Conservation (phyloP, 2,888 invertebrate genomes). For the Stenurella melanura region DNA sequence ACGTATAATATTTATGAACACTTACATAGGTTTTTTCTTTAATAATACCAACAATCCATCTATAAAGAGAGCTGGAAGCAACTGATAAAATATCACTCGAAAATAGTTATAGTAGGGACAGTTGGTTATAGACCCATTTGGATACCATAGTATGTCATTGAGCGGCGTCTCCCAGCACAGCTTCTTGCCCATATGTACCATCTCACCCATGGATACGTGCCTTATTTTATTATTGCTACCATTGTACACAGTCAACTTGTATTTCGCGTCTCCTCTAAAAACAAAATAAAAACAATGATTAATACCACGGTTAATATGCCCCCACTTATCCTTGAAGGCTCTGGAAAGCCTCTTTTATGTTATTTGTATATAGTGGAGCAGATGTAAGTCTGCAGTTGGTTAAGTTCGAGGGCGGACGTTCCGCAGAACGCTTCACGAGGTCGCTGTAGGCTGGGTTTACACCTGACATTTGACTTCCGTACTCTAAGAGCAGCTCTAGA, state of each 20-base stretch:
- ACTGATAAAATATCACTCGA: conserved; percentile 82
- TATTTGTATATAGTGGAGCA: no score
- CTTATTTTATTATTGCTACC: conserved; percentile 84
- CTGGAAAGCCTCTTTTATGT: no score
- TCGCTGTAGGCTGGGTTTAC: no score
- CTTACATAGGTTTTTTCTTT: conserved; percentile 83
- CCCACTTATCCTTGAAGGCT: no score
- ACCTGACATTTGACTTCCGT: no score
- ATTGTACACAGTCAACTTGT: conserved; percentile 84
- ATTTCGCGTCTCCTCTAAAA: conserved; percentile 48
- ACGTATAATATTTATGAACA: not conserved
- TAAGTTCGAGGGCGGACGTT: no score
- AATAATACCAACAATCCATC: conserved; percentile 80
- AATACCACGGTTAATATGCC: no score
- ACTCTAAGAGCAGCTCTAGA: no score
- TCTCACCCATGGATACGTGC: conserved; percentile 79
- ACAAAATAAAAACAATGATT: not conserved
- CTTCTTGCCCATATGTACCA: conserved; percentile 76
- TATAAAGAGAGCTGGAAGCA: conserved; percentile 85
- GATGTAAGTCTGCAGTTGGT: no score
- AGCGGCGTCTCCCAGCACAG: conserved; percentile 78
- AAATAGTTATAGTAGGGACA: conserved; percentile 79
- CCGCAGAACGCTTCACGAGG: no score
- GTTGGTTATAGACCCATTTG: conserved; percentile 77
- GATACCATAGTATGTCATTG: conserved; percentile 82